A percentile compares a stretch with the other conserved stretches of the same genome.
Evolutionary conservation across 1,140 invertebrate genomes (phyloP).

Genomic region (Copidosoma floridanum): DNA sequence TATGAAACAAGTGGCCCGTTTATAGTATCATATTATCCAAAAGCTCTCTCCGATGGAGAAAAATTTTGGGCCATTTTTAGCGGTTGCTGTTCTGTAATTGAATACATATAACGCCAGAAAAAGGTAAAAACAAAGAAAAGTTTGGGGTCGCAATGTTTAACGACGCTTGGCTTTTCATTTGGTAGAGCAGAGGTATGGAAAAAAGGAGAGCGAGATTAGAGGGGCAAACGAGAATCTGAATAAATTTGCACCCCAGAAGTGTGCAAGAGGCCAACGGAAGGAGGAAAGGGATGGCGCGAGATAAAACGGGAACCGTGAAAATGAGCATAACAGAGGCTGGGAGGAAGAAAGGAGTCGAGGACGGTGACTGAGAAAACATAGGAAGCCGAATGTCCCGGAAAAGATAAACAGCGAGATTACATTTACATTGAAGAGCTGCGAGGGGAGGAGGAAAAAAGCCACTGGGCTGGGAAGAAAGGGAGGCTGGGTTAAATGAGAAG

Average conservation of each 20-base stretch:
- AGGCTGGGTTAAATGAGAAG: background rate
- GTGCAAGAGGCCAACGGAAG: background rate
- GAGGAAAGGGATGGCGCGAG: background rate
- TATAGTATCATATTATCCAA: too few species aligned
- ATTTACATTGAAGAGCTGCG: slow-evolving; percentile 18
- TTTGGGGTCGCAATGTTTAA: too few species aligned
- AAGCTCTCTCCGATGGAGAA: too few species aligned
- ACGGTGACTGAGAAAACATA: slow-evolving; percentile 8
- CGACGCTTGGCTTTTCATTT: too few species aligned
- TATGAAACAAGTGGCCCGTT: too few species aligned
- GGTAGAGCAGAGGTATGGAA: too few species aligned
- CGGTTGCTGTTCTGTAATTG: too few species aligned
- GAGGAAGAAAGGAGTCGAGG: background rate
- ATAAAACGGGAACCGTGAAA: background rate
- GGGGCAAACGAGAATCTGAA: slow-evolving; percentile 5
- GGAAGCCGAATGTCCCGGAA: slow-evolving; percentile 16
- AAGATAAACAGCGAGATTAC: slow-evolving; percentile 17
- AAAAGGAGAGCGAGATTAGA: slow-evolving; percentile 1
- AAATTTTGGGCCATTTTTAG: too few species aligned
- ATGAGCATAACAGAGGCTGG: slow-evolving; percentile 5
- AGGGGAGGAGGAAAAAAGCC: background rate
- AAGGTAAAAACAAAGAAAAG: too few species aligned
- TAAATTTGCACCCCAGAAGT: background rate
- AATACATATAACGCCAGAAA: too few species aligned
- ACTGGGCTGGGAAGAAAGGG: background rate